Evolutionary conservation across 2,888 invertebrate species (phyloP), one percentile per base, ranked within the genome.

Genomic region (Scelioninae gen. 1): DNA sequence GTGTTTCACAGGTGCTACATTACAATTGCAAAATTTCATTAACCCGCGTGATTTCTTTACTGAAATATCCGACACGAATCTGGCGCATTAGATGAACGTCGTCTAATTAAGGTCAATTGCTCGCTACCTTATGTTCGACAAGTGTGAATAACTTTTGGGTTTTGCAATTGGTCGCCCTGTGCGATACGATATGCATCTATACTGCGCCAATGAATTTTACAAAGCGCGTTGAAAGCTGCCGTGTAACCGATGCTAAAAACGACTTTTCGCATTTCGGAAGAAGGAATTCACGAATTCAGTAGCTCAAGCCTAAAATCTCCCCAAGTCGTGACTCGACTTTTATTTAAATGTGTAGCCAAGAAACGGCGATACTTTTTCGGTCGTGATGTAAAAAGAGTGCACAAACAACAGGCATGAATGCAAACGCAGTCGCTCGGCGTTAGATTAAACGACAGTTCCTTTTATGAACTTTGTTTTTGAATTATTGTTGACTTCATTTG

Each of bases 221-320:
- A 83, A 76, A 63, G 76, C 62, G 34, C 31, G 72, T 60, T 56
- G 83, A 80, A 76, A 62, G 83, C 72, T 66, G 63, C 55, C 60
- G 72, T 58, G 79, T 80, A 83, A 76, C 79, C 83, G 83, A 76
- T 83, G 83, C 76, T 76, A 76, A 71, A 76, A 76, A 83, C 72
- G 83, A 80, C 76, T 80, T 83, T 79, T 65, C 76, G 72, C 83
- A 76, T 80, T 83, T 72, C 72, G 66, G 63, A 66, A 53, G 55
- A 72, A 76, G 69, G n/a, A n/a, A n/a, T 69, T 81, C 71, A 62
- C 75, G 75, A 69, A 83, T 83, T 79, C 83, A 62, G 65, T 71
- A 16, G 55, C 58, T 43, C 71, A 76, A 76, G 75, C 75, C 79
- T 79, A 79, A 83, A 83, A 83, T 79, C 83, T 75, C 56, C 65